Base-by-base conservation (phyloP, 2,888 invertebrate species). In the Cosmia trapezina region DNA sequence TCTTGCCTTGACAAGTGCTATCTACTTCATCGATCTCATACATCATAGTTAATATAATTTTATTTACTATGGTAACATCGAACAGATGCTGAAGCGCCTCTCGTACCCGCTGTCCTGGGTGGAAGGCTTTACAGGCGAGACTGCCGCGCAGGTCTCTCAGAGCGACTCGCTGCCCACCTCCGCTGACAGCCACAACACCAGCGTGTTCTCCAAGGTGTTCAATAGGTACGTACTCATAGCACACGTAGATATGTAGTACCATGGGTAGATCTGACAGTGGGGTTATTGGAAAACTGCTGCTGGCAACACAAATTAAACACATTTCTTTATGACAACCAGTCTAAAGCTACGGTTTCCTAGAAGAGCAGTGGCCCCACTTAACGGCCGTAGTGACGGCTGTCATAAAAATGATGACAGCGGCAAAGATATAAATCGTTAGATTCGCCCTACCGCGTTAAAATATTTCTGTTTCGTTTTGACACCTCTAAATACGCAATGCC, bases 41-140 rank as follows among this genome's bases (percentile, higher is more conserved):
- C 8, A 33, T 28, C 28, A 33, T 19, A 19, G 19, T n/a, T 37
- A n/a, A n/a, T n/a, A 33, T 6, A 59, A 41, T 9, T 22, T 4
- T 17, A 12, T 33, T 33, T 33, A 43, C 12, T 28, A 9, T 59
- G 1, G 14, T 61, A 0, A 19, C 9, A 1, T 49, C 2, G 33
- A 6, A 49, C 68, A 99, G 98, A 98, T 98, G 98, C 96, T 99
- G 87, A 99, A 99, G 95, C 97, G 98, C 87, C 97, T 99, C 77
- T 98, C 98, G 0, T 98, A 99, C 96, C 99, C 99, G 22, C 94
- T 99, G 69, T 98, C 98, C 4, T 98, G 98, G 98, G 98, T 98
- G 96, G 98, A 98, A 92, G 98, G 98, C 3, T 96, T 98, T 57
- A 98, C 98, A 0, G 98, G 98, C 73, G 98, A 98, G 81, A 97